Conservation (phyloP, 2,888 invertebrate genomes). For the Quadroppia sp. region DNA sequence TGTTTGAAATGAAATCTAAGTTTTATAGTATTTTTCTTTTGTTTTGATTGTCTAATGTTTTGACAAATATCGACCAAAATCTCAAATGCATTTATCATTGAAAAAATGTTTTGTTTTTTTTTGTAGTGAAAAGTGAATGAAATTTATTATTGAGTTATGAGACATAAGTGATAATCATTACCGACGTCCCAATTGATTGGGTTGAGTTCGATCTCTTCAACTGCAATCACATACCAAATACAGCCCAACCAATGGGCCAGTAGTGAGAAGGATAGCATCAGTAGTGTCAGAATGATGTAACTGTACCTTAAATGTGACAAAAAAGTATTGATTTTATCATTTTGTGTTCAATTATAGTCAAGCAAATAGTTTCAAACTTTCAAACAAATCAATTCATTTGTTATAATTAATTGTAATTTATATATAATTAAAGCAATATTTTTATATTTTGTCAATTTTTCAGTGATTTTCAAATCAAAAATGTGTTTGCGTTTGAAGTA, state of each 20-base stretch:
- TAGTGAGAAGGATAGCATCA: slow-evolving; percentile 89
- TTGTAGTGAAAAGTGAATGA: not conserved
- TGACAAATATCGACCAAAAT: no score
- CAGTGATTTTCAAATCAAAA: no score
- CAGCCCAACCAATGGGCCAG: slow-evolving; percentile 96
- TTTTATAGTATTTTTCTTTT: no score
- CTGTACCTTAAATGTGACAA: slow-evolving; percentile 62
- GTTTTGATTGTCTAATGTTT: no score
- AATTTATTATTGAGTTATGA: not conserved
- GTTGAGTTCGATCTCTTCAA: slow-evolving; percentile 69
- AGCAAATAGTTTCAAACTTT: not conserved
- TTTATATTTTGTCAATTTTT: no score
- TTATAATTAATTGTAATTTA: no score
- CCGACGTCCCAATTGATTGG: slow-evolving; percentile 75
- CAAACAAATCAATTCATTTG: no score
- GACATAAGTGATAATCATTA: slow-evolving; percentile 53
- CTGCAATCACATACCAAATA: slow-evolving; percentile 93
- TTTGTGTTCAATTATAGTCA: not conserved
- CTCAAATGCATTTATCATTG: no score
- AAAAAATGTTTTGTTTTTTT: not conserved
- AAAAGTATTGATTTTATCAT: not conserved
- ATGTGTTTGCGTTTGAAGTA: no score
- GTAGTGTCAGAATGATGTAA: slow-evolving; percentile 82
- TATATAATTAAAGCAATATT: no score
- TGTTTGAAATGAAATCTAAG: no score